Evolutionary conservation across 1,140 invertebrate species (phyloP).

Genomic region (Drosophila orena): DNA sequence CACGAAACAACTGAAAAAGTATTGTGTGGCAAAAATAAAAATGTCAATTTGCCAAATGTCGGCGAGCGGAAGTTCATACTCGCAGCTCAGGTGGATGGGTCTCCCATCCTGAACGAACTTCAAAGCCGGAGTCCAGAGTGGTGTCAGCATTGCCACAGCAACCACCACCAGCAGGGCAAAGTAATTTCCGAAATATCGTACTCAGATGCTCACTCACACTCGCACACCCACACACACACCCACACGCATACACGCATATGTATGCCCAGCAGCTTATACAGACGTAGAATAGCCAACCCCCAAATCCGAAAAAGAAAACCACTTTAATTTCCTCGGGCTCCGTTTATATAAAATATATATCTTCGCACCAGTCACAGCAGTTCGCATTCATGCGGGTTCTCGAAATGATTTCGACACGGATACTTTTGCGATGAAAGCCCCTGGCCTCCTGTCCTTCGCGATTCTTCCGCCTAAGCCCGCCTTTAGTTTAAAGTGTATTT

Average conservation of each 20-base stretch:
- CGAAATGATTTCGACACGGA: conserved; percentile 32
- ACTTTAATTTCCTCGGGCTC: conserved; percentile 76
- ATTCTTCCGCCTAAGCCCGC: conserved; percentile 20
- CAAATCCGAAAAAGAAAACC: conserved; percentile 62
- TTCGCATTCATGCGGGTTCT: conserved; percentile 45
- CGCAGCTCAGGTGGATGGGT: conserved; percentile 36
- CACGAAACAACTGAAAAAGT: conserved; percentile 53
- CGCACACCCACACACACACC: neutral
- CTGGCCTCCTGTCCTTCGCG: conserved; percentile 18
- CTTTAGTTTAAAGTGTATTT: conserved; percentile 74
- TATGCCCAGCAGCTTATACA: too few species aligned
- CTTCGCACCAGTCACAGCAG: conserved; percentile 49
- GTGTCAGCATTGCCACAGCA: conserved; percentile 73
- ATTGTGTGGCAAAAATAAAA: conserved; percentile 75
- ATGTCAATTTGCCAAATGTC: conserved; percentile 81
- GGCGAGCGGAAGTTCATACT: conserved; percentile 56
- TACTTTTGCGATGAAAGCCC: conserved; percentile 18
- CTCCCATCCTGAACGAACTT: conserved; percentile 15
- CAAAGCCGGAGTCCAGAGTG: conserved; percentile 44
- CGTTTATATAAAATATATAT: conserved; percentile 55
- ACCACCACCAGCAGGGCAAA: conserved; percentile 71
- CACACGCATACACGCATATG: too few species aligned
- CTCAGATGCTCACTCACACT: conserved; percentile 30
- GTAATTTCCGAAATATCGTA: conserved; percentile 79
- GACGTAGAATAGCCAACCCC: conserved; percentile 58